Percentiles rank a stretch among this genome's conserved stretches.
Evolutionary conservation across 2,113 vertebrate species (phyloP).

Genomic region (Seriola quinqueradiata): DNA sequence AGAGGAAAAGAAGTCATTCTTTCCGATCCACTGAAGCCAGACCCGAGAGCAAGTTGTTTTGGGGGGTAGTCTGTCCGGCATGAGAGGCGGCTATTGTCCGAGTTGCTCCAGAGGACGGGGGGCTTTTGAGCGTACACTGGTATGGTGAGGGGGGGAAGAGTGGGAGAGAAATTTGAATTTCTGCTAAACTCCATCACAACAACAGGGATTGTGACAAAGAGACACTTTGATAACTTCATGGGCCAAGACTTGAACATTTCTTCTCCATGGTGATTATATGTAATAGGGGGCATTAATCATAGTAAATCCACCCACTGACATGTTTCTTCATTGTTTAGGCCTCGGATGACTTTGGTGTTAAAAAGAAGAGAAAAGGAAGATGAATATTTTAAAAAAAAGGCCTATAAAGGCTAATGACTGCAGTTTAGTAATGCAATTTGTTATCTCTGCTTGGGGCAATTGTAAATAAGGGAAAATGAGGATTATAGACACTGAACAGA

Average conservation of each 20-base stretch:
- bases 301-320: constrained; percentile 67
- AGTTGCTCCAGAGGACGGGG: constrained; percentile 57
- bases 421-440: constrained; percentile 11
- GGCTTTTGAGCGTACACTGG: constrained; percentile 57
- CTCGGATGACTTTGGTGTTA: not conserved
- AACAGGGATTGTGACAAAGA: constrained; percentile 70
- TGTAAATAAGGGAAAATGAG: not conserved
- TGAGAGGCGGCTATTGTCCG: constrained; percentile 83
- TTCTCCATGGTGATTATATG: constrained; percentile 79
- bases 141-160: constrained; percentile 74
- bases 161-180: constrained; percentile 81
- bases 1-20: constrained; percentile 82
- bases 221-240: constrained; percentile 71
- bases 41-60: constrained; percentile 73
- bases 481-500: not conserved
- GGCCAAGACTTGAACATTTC: constrained; percentile 55
- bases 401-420: constrained; percentile 6
- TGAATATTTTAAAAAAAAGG: not conserved
- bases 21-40: constrained; percentile 77
- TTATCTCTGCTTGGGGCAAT: not conserved
- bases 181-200: constrained; percentile 77
- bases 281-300: constrained; percentile 71
- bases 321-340: constrained; percentile 52
- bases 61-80: constrained; percentile 68
- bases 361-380: constrained; percentile 16